A percentile compares a stretch with the other conserved stretches of the same genome.
Evolutionary conservation across 2,113 vertebrate genomes (phyloP).

Genomic region (Oncorhynchus nerka): DNA sequence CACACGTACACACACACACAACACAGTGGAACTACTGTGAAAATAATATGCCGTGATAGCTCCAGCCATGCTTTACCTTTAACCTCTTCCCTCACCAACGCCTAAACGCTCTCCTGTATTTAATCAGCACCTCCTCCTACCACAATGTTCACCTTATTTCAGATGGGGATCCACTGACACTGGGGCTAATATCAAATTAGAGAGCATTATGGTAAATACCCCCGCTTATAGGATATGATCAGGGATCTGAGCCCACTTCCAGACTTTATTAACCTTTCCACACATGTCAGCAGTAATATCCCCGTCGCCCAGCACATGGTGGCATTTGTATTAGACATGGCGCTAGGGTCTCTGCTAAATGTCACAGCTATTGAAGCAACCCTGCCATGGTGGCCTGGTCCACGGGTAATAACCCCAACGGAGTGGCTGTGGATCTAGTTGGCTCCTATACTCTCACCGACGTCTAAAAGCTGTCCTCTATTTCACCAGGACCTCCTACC

Average conservation of each 20-base stretch:
- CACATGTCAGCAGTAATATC: slow-evolving; percentile 64
- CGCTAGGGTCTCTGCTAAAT: slow-evolving; percentile 67
- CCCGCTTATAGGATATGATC: not conserved
- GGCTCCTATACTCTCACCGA: too few relatives aligned
- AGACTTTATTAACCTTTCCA: slow-evolving; percentile 74
- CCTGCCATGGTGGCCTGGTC: slow-evolving; percentile 45
- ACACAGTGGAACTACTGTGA: not conserved
- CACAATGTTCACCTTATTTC: not conserved
- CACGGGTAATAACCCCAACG: slow-evolving; percentile 46
- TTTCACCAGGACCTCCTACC: too few relatives aligned
- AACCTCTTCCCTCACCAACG: too few relatives aligned
- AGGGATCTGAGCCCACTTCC: slow-evolving; percentile 40
- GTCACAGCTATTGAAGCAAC: slow-evolving; percentile 72
- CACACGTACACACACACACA: too few relatives aligned
- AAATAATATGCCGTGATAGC: too few relatives aligned
- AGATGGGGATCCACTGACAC: not conserved
- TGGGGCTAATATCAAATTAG: not conserved
- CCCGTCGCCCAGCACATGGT: slow-evolving; percentile 44
- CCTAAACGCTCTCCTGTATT: too few relatives aligned
- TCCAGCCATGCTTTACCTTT: too few relatives aligned
- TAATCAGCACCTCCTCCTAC: too few relatives aligned
- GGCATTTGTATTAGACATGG: slow-evolving; percentile 70
- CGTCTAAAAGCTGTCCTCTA: too few relatives aligned
- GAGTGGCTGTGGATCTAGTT: not conserved
- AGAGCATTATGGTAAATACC: not conserved